Evolutionary conservation across 2,113 vertebrate genomes (phyloP), one percentile per base, ranked within the genome.

Genomic region (Colinus virginianus): DNA sequence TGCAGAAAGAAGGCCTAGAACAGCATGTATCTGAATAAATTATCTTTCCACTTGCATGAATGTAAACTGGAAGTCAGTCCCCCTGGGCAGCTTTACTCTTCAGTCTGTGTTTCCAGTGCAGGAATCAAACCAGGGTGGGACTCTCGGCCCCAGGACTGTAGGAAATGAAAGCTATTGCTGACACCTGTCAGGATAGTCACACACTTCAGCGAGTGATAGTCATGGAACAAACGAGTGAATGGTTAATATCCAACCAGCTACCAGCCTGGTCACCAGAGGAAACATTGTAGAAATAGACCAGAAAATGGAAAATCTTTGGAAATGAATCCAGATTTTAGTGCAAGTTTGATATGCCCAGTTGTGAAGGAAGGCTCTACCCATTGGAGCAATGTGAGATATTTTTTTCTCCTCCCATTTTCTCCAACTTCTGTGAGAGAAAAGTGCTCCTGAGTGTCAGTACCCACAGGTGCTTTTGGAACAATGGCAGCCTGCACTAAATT

Each of bases 381-480:
- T 13, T 0, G 2, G 34, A 91, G 26, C 43, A 64, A 45, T 43
- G 30, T 43, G 71, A 85, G 16, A 22, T 70, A 64, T 64, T 69
- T 61, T 46, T 36, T 61, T 75, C 75, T 7, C 32, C 28, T 67
- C 32, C 4, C 2, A 0, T 93, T 83, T 90, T 55, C 56, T 71
- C n/a, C 40, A 28, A 25, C 56, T 85, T 55, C 85, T 13, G 43
- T 38, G 61, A 55, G 78, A 71, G 78, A 71, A 82, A 83, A 59
- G 30, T 43, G 43, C 36, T 56, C 51, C 75, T 2, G 1, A 18
- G 7, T 49, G 56, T 86, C 49, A 63, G 78, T 80, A 51, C 87
- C 79, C 76, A 64, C 78, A 92, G 91, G 72, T 94, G 74, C 45
- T 78, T 78, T 58, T 61, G 94, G 89, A 94, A 80, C 82, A 92